Conservation (phyloP, 2,113 vertebrate species). For the Triplophysa siluroides region DNA sequence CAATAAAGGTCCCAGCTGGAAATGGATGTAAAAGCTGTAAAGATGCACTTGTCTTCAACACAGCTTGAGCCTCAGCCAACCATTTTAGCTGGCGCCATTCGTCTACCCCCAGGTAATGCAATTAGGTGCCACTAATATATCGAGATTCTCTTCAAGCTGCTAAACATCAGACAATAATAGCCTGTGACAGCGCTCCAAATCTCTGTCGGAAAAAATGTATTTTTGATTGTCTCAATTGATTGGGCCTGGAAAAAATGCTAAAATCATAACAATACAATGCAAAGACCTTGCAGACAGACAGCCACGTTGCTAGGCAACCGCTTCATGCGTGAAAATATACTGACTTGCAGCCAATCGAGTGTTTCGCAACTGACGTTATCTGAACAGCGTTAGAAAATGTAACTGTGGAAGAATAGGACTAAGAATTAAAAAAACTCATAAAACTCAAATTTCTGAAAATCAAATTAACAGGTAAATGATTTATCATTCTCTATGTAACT, state of each 20-base stretch:
- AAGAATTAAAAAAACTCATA: not conserved
- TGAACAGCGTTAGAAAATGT: not conserved
- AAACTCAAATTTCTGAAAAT: constrained; percentile 2
- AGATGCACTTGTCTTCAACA: constrained; percentile 78
- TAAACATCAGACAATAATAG: constrained; percentile 78
- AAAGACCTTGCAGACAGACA: constrained; percentile 53
- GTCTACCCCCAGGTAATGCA: constrained; percentile 83
- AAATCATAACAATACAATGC: constrained; percentile 66
- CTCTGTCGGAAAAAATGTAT: constrained; percentile 59
- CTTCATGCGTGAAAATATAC: constrained; percentile 46
- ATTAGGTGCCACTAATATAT: constrained; percentile 83
- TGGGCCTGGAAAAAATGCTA: constrained; percentile 55
- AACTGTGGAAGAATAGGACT: not conserved
- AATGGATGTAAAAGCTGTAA: constrained; percentile 76
- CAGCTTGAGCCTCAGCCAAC: constrained; percentile 71
- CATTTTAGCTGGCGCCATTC: constrained; percentile 81
- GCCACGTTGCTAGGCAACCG: constrained; percentile 63
- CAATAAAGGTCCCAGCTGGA: constrained; percentile 75
- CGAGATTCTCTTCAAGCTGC: constrained; percentile 80
- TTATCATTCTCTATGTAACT: constrained; percentile 10
- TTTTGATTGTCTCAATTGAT: constrained; percentile 68
- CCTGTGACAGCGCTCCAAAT: constrained; percentile 74
- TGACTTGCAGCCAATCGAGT: constrained; percentile 43
- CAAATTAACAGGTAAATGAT: constrained; percentile 34
- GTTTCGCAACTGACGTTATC: constrained; percentile 27